Evolutionary conservation across 2,888 invertebrate species (phyloP), one percentile per base, ranked within the genome.

Genomic region (Nephrotoma flavescens): DNA sequence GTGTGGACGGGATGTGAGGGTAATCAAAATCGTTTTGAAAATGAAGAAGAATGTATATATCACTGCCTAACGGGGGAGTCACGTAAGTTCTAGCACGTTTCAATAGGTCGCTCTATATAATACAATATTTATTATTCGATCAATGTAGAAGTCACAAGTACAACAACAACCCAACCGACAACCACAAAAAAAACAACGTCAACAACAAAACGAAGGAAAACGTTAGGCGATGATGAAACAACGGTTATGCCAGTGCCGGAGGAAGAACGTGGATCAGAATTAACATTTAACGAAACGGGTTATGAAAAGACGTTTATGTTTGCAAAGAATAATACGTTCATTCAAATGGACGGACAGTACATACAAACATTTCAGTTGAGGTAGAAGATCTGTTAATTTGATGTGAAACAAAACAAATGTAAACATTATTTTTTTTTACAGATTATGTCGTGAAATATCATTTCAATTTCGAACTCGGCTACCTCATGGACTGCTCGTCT

Each of bases 261-360:
- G 86, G 95, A 95, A 89, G 94, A 95, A 88, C 93, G 97, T 88
- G 96, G 96, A 86, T 93, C 96, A 88, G 95, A 96, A 90, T 92
- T 97, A 85, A 96, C 97, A 0, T 97, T 97, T 90, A 95, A 95
- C 89, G 97, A 97, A 91, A 96, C 96, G 4, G 97, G 96, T 1
- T 94, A 96, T 89, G 95, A 96, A 89, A 95, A 95, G 89, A 96
- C 96, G n/a, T 97, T 97, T 91, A 96, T 97, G 95, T 97, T 97
- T 91, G 96, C 97, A 31, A 96, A 97, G 90, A 96, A 96, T 88
- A 97, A 97, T 90, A 97, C 97, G 3, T 97, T 95, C 91, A 97
- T 97, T 90, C 97, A 97, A 90, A 93, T 97, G 86, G 97, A 97
- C 90, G 97, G 97, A n/a, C 95, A 96, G 90, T 95, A 96, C 88